Percentiles rank a stretch among this genome's conserved stretches.
Evolutionary conservation across 1,140 invertebrate genomes (phyloP).

Genomic region (Dendroctonus ponderosae): DNA sequence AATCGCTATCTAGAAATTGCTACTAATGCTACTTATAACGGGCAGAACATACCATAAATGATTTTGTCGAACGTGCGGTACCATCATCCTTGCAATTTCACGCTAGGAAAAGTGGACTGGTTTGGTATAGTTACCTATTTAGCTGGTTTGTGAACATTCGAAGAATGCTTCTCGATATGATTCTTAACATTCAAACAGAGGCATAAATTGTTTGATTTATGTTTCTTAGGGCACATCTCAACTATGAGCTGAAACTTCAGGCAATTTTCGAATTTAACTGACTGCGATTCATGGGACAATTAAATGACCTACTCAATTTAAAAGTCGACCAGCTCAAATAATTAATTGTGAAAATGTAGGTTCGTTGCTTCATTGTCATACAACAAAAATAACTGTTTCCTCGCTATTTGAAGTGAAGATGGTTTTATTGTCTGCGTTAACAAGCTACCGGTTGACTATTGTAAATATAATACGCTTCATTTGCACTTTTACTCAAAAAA

Average conservation of each 20-base stretch:
- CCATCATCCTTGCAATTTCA: constrained; percentile 18
- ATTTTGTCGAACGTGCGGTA: constrained; percentile 14
- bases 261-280: background rate
- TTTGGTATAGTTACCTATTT: constrained; percentile 22
- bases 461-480: too few relatives aligned
- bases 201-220: background rate
- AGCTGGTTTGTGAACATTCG: background rate
- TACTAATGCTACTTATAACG: constrained; percentile 13
- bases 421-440: too few relatives aligned
- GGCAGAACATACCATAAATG: constrained; percentile 11
- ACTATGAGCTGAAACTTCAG: background rate
- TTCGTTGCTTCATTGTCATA: too few relatives aligned
- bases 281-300: background rate
- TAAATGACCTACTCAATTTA: constrained; percentile 1
- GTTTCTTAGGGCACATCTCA: background rate
- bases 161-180: background rate
- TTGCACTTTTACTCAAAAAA: too few relatives aligned
- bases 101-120: constrained; percentile 20
- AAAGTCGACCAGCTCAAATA: background rate
- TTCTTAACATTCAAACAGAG: background rate
- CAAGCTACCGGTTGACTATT: too few relatives aligned
- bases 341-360: too few relatives aligned
- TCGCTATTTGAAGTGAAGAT: too few relatives aligned
- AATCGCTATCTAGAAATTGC: constrained; percentile 14
- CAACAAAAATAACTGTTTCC: too few relatives aligned